Conservation (phyloP, 2,797 vertebrate genomes). For the Loris lydekkerianus region DNA sequence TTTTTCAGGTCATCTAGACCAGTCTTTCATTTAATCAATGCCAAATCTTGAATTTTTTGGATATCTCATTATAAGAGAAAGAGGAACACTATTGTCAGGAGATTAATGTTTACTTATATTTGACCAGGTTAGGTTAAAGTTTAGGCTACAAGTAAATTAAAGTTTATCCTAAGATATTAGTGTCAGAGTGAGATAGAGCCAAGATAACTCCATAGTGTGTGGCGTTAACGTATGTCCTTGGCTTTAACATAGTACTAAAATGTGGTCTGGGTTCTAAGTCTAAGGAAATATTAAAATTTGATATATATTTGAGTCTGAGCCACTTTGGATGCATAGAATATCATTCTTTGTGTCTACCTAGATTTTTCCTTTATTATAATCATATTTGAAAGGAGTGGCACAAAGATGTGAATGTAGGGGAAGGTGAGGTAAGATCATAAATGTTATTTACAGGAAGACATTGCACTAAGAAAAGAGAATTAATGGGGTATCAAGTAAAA, state of each 20-base stretch:
- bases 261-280: not conserved
- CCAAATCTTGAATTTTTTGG: constrained; percentile 21
- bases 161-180: constrained; percentile 19
- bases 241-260: not conserved
- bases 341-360: not conserved
- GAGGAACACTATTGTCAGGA: not conserved
- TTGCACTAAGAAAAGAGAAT: constrained; percentile 10
- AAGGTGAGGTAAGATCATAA: not conserved
- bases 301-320: not conserved
- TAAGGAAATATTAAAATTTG: not conserved
- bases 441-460: constrained; percentile 15
- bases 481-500: not conserved
- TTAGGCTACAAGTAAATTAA: constrained; percentile 61
- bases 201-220: not conserved
- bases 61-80: constrained; percentile 33
- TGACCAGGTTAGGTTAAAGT: not conserved
- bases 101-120: constrained; percentile 13
- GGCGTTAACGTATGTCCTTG: not conserved
- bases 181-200: not conserved
- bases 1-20: not conserved
- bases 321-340: not conserved
- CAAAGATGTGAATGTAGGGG: not conserved
- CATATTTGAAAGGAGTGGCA: not conserved
- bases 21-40: constrained; percentile 18
- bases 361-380: not conserved